These are phyloP conservation scores for Chroicocephalus ridibundus DNA, from an alignment of 2,113 vertebrate species.

Conservation along the genomic window DNA sequence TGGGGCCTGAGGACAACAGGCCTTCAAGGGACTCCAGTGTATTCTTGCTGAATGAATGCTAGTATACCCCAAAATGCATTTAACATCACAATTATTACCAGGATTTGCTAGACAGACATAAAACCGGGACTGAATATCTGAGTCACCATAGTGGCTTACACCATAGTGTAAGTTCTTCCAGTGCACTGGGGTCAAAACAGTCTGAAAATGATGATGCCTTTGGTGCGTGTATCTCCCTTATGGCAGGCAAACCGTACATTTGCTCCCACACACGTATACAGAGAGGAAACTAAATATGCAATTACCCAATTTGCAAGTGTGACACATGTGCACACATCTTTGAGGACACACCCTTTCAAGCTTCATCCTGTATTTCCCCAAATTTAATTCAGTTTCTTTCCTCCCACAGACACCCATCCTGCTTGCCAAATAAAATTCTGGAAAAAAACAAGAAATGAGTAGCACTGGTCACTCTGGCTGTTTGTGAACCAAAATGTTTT, in stretches of 20 bases:
- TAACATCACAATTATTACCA: not conserved
- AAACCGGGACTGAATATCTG: not conserved
- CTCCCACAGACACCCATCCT: slow-evolving; percentile 29
- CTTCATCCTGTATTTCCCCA: slow-evolving; percentile 42
- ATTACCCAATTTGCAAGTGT: slow-evolving; percentile 58
- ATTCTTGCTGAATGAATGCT: not conserved
- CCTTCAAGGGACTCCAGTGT: not conserved
- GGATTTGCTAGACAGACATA: not conserved
- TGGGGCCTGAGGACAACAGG: not conserved
- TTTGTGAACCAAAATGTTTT: slow-evolving; percentile 23
- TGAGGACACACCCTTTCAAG: slow-evolving; percentile 36
- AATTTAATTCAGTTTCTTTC: slow-evolving; percentile 46
- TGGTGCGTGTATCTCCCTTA: not conserved
- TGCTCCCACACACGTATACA: slow-evolving; percentile 60
- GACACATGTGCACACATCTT: slow-evolving; percentile 48
- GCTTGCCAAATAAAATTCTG: slow-evolving; percentile 63
- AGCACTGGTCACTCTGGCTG: not conserved
- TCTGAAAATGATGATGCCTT: not conserved
- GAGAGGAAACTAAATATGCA: slow-evolving; percentile 56
- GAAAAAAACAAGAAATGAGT: slow-evolving; percentile 46
- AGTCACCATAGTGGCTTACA: not conserved
- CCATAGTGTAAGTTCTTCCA: slow-evolving; percentile 22
- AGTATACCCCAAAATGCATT: not conserved
- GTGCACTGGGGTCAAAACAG: slow-evolving; percentile 25
- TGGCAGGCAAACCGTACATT: slow-evolving; percentile 49